Conservation (phyloP, 2,888 invertebrate genomes). For the Apocheima hispidaria region DNA sequence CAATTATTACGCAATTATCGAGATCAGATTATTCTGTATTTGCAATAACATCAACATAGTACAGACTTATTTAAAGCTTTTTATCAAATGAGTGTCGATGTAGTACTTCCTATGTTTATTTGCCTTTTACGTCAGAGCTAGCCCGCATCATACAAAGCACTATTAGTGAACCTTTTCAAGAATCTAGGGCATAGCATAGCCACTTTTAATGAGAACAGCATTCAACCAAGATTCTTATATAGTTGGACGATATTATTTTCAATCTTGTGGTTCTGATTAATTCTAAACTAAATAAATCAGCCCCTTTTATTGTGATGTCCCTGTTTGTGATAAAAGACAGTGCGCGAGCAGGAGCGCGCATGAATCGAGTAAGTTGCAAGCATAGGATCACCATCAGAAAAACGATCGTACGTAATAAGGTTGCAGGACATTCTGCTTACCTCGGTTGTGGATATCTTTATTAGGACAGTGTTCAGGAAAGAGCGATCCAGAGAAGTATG, state of each 20-base stretch:
- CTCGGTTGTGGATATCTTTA: no score
- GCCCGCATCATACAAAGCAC: conserved; percentile 31
- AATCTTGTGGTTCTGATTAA: neutral
- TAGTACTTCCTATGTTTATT: neutral
- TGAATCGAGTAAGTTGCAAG: no score
- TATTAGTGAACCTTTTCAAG: conserved; percentile 35
- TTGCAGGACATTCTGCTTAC: no score
- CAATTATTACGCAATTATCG: no score
- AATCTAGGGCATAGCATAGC: conserved; percentile 38
- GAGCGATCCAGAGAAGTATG: no score
- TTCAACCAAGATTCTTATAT: conserved; percentile 17
- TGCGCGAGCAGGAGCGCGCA: no score
- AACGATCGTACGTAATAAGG: no score
- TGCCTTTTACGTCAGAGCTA: conserved; percentile 28
- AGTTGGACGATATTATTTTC: conserved; percentile 33
- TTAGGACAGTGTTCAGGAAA: no score
- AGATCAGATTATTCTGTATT: no score
- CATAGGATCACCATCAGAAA: no score
- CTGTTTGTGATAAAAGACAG: no score
- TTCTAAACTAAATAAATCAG: neutral
- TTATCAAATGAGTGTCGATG: neutral
- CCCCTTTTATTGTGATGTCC: no score
- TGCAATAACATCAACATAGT: neutral
- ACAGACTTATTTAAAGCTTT: neutral
- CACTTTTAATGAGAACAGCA: conserved; percentile 16